phyloP scores from a whole-genome alignment of 2,113 vertebrate genomes.

The zebrafish (Danio rerio) region GRCz12tu NC_133197.1:16111501-16112000 shows the following conservation, averaged over 20 bases:
- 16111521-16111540: slow-evolving; percentile 69
- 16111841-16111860: slow-evolving; percentile 70
- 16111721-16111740: not conserved
- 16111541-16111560: slow-evolving; percentile 81
- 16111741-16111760: too few relatives aligned
- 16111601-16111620: not conserved
- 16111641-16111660: not conserved
- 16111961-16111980: too few relatives aligned
- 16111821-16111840: slow-evolving; percentile 79
- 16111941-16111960: too few relatives aligned
- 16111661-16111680: not conserved
- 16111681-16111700: not conserved
- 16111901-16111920: too few relatives aligned
- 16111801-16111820: slow-evolving; percentile 77
- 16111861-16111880: slow-evolving; percentile 78
- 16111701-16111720: not conserved
- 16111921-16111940: too few relatives aligned
- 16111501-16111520: slow-evolving; percentile 78
- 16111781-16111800: slow-evolving; percentile 77
- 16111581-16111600: not conserved
- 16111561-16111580: slow-evolving; percentile 75
- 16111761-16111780: slow-evolving; percentile 79
- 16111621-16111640: not conserved
- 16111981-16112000: too few relatives aligned
- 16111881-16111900: not conserved